A percentile compares a stretch with the other conserved stretches of the same genome.
Evolutionary conservation across 2,797 vertebrate species (phyloP).

Genomic region (Microchirus variegatus): DNA sequence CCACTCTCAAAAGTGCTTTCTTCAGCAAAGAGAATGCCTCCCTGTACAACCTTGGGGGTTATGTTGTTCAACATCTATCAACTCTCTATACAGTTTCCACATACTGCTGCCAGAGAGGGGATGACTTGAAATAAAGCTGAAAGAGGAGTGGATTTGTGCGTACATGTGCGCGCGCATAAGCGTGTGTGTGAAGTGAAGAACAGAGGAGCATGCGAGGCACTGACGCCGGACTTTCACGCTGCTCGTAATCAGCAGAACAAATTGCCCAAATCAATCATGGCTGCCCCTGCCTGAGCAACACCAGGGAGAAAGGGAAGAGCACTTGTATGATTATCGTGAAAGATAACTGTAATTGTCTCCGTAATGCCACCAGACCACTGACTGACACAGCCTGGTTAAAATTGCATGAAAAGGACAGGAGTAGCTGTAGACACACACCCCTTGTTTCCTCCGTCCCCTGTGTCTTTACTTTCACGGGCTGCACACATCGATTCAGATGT

Average conservation of each 20-base stretch:
- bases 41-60: constrained; percentile 60
- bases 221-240: constrained; percentile 65
- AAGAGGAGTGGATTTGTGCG: too few relatives aligned
- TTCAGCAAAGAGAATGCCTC: constrained; percentile 59
- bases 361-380: constrained; percentile 74
- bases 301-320: constrained; percentile 67
- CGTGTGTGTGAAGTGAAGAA: constrained; percentile 32
- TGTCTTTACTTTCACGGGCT: constrained; percentile 43
- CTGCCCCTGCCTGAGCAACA: constrained; percentile 66
- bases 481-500: constrained; percentile 68
- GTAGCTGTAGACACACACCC: constrained; percentile 8
- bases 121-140: constrained; percentile 2
- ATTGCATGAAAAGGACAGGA: constrained; percentile 67
- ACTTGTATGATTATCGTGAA: constrained; percentile 84
- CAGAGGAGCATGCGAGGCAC: constrained; percentile 33
- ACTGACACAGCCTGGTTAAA: constrained; percentile 80
- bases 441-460: neutral
- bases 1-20: constrained; percentile 49
- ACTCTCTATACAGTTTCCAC: constrained; percentile 44
- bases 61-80: constrained; percentile 69
- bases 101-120: constrained; percentile 20
- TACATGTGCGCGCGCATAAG: neutral
- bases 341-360: constrained; percentile 85
- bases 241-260: constrained; percentile 84
- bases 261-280: constrained; percentile 87